A percentile compares a stretch with the other conserved stretches of the same genome.
Evolutionary conservation across 1,140 invertebrate genomes (phyloP).

Genomic region (Dendroctonus valens): DNA sequence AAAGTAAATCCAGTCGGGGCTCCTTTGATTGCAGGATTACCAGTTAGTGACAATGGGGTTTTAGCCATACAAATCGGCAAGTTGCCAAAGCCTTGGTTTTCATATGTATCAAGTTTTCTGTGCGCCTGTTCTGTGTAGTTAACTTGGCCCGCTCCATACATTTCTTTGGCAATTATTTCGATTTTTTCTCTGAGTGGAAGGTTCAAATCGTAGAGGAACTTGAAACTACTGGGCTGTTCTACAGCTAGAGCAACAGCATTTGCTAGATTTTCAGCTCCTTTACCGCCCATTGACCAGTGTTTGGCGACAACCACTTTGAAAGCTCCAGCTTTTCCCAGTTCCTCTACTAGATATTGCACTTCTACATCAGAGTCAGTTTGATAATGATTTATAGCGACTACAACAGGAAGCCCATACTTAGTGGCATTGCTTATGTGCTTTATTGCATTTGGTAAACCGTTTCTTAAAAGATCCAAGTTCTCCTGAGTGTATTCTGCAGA

Average conservation of each 20-base stretch:
- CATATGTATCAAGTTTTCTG: slow-evolving; percentile 68
- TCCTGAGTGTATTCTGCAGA: slow-evolving; percentile 83
- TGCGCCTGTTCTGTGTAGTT: slow-evolving; percentile 68
- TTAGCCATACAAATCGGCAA: slow-evolving; percentile 99
- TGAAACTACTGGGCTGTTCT: slow-evolving; percentile 60
- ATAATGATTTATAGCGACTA: slow-evolving; percentile 87
- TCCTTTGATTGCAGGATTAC: slow-evolving; percentile 86
- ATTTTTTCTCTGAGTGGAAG: slow-evolving; percentile 88
- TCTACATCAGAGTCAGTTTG: slow-evolving; percentile 81
- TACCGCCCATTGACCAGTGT: slow-evolving; percentile 90
- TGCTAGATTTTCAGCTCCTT: slow-evolving; percentile 82
- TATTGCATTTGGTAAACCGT: slow-evolving; percentile 86
- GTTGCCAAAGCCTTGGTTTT: slow-evolving; percentile 75
- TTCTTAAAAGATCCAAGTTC: slow-evolving; percentile 85
- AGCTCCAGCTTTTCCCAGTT: slow-evolving; percentile 74
- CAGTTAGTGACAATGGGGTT: slow-evolving; percentile 90
- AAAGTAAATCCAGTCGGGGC: slow-evolving; percentile 88
- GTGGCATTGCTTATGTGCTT: slow-evolving; percentile 94
- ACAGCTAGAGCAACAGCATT: slow-evolving; percentile 83
- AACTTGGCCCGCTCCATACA: slow-evolving; percentile 93
- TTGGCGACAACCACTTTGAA: slow-evolving; percentile 82
- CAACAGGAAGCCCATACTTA: slow-evolving; percentile 89
- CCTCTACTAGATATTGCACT: slow-evolving; percentile 74
- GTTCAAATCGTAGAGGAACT: slow-evolving; percentile 83
- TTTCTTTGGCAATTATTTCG: slow-evolving; percentile 82